Base-by-base conservation (phyloP, 2,888 invertebrate species). In the Sipunculus nudus region DNA sequence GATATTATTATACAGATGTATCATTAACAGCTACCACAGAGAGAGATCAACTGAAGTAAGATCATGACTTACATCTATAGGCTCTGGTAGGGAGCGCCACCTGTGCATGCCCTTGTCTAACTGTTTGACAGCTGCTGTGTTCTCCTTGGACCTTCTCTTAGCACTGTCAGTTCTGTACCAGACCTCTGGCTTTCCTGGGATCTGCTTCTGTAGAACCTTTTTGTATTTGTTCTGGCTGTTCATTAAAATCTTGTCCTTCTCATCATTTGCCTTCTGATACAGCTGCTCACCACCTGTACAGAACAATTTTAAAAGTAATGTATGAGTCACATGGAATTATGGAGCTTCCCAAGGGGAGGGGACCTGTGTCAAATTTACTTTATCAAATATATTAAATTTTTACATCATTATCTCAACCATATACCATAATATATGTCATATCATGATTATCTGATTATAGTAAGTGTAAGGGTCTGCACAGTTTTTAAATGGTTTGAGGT, bases 31-130 rank as follows among this genome's bases (percentile, higher is more conserved):
- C n/a, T n/a, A n/a, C n/a, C n/a, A n/a, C n/a, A n/a, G n/a, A n/a
- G n/a, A n/a, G n/a, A n/a, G n/a, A n/a, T n/a, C n/a, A n/a, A n/a
- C n/a, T n/a, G n/a, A n/a, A n/a, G n/a, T n/a, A n/a, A n/a, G n/a
- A n/a, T 23, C 25, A 41, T 13, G n/a, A 60, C 78, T 72, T 71
- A 81, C 81, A 70, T 79, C 79, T 29, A 78, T 67, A n/a, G 75
- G 74, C 46, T 78, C 70, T 31, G 82, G 82, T 25, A 81, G 65
- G 13, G 52, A 66, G 39, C 71, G 75, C 82, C 82, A 82, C 21
- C 79, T 64, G 40, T 68, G 72, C 4, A 67, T 66, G 19, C 81
- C 81, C 31, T 67, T 69, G 3, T 72, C 68, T 13, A 65, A 54
- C 47, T 72, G 73, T 13, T 61, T 70, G 46, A 61, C 61, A 6